Evolutionary conservation across 2,888 invertebrate genomes (phyloP).

Genomic region (Polydrusus cervinus): DNA sequence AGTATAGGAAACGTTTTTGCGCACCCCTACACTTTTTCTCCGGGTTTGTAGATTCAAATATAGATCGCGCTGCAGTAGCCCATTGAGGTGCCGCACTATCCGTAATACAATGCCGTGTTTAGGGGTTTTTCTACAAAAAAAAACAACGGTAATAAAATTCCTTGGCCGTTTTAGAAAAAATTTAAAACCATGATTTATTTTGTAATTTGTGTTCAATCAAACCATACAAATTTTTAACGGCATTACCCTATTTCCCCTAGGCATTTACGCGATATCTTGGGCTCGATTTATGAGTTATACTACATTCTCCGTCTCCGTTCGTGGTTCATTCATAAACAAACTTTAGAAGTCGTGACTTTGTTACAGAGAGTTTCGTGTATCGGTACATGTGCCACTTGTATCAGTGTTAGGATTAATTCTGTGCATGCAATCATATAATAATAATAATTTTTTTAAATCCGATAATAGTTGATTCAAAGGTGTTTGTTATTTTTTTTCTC

Average conservation of each 20-base stretch:
- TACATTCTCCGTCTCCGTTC: slow-evolving; percentile 23
- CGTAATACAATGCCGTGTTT: too few species aligned
- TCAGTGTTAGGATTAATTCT: neutral
- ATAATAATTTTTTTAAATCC: neutral
- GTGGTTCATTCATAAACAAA: slow-evolving; percentile 22
- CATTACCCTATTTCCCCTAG: neutral
- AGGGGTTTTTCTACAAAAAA: too few species aligned
- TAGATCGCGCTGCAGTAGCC: too few species aligned
- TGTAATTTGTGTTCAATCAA: too few species aligned
- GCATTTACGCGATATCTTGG: slow-evolving; percentile 4
- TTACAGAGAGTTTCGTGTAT: neutral
- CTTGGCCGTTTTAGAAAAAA: too few species aligned
- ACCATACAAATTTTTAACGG: too few species aligned
- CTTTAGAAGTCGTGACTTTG: slow-evolving; percentile 4
- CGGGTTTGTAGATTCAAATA: too few species aligned
- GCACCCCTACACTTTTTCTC: too few species aligned
- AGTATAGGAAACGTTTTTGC: too few species aligned
- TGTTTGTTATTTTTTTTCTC: neutral
- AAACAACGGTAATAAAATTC: too few species aligned
- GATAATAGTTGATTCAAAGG: neutral
- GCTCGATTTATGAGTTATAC: neutral
- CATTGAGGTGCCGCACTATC: too few species aligned
- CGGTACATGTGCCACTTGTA: neutral
- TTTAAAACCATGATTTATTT: too few species aligned
- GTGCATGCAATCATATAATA: neutral